Evolutionary conservation across 2,113 vertebrate species (phyloP).

Genomic region (Lophochroa leadbeateri): DNA sequence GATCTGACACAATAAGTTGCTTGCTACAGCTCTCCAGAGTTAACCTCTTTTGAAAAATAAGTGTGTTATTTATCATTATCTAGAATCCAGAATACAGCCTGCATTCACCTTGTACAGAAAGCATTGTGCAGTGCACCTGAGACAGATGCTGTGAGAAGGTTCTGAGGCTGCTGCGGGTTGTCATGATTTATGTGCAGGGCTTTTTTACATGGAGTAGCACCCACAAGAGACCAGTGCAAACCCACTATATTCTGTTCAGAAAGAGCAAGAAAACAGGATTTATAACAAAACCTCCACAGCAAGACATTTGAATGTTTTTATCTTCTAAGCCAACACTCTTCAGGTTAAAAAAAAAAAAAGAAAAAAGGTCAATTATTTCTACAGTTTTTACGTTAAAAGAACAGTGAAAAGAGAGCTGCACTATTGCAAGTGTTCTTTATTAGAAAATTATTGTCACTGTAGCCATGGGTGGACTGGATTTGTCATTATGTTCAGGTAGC

Average conservation of each 20-base stretch:
- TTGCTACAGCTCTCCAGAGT: neutral
- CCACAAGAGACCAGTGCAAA: neutral
- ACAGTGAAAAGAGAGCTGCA: neutral
- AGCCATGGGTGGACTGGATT: neutral
- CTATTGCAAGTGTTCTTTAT: neutral
- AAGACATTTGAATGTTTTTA: neutral
- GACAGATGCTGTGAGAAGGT: neutral
- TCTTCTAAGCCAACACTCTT: neutral
- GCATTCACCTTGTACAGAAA: neutral
- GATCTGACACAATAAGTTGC: neutral
- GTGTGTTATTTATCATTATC: neutral
- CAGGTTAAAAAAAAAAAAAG: neutral
- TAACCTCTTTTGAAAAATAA: neutral
- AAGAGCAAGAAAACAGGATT: neutral
- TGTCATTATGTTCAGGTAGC: neutral
- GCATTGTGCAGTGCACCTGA: neutral
- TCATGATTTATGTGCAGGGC: neutral
- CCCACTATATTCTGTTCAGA: neutral
- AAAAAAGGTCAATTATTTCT: neutral
- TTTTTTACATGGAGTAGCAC: neutral
- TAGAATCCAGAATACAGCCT: neutral
- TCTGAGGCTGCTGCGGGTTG: neutral
- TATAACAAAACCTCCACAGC: neutral
- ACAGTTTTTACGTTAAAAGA: neutral
- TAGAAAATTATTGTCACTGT: neutral